Percentiles rank a stretch among this genome's conserved stretches.
Evolutionary conservation across 2,113 vertebrate species (phyloP).

Genomic region (Ibidorhyncha struthersii): DNA sequence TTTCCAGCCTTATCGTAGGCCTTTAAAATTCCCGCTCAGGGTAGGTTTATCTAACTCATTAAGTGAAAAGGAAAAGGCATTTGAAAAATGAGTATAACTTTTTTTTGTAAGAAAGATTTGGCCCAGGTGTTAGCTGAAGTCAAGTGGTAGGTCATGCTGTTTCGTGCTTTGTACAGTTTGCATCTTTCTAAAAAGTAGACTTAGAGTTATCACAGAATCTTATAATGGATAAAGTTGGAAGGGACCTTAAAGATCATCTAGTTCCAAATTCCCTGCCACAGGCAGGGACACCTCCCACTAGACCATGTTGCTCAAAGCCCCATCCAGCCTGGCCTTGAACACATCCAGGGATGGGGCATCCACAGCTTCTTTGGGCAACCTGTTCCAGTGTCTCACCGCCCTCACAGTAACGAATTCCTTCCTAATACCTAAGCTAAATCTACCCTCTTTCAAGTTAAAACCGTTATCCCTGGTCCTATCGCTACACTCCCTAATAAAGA

Average conservation of each 20-base stretch:
- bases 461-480: neutral
- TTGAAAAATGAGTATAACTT: neutral
- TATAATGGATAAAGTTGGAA: neutral
- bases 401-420: neutral
- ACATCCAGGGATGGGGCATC: neutral
- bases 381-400: neutral
- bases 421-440: neutral
- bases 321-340: neutral
- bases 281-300: neutral
- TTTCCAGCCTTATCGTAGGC: slow-evolving; percentile 96
- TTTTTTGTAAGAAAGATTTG: neutral
- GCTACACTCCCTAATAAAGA: neutral
- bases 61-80: neutral
- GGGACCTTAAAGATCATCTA: neutral
- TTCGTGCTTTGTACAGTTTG: neutral
- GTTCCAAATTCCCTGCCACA: neutral
- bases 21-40: slow-evolving; percentile 92
- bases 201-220: neutral
- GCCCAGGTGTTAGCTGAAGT: neutral
- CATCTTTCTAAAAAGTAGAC: neutral
- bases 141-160: neutral
- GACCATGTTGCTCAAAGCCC: neutral
- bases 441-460: neutral
- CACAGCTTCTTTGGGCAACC: neutral
- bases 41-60: slow-evolving; percentile 62